Evolutionary conservation across 2,797 vertebrate genomes (phyloP), one percentile per base, ranked within the genome.

Genomic region (Leptoclinus maculatus): DNA sequence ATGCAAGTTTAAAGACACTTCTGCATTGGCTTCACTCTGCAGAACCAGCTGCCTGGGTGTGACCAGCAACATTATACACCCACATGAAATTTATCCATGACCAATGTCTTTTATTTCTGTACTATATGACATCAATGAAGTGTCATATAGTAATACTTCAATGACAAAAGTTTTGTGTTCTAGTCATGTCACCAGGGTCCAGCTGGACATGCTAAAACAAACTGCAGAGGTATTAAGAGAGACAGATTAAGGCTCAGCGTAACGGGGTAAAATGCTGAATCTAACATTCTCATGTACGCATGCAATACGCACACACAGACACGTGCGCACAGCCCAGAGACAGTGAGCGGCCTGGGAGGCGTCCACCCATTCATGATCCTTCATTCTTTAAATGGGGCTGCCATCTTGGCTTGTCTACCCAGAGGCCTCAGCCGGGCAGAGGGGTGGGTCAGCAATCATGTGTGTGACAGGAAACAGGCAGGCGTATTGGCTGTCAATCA

Each of bases 391-490:
- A 91, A 83, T 67, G 70, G 81, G 45, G 69, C 80, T 84, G 85
- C 89, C 85, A 84, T 83, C 72, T 78, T 65, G 57, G 80, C 78
- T 80, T 81, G 84, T 84, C 85, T 88, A 68, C 72, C 87, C 78
- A 64, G 63, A 83, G 87, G 88, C 79, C 84, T 84, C 64, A 65
- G 79, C 47, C 23, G 23, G 85, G 65, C 69, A 29, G 75, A 80
- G 80, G 79, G 89, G 83, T 51, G 79, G 88, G 88, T 85, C 89
- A 88, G 83, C 84, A 70, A 84, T 92, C 88, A 88, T 87, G 77
- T 77, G 74, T 72, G 72, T 91, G 90, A 89, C 90, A 90, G 85
- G 84, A 88, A 93, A 89, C 88, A 81, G 86, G 72, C 91, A 77
- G 88, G 64, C 68, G 9, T 78, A 84, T 76, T 76, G 82, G 66